A percentile compares a stretch with the other conserved stretches of the same genome.
Evolutionary conservation across 2,113 vertebrate species (phyloP).

Genomic region (Nannospalax galili): DNA sequence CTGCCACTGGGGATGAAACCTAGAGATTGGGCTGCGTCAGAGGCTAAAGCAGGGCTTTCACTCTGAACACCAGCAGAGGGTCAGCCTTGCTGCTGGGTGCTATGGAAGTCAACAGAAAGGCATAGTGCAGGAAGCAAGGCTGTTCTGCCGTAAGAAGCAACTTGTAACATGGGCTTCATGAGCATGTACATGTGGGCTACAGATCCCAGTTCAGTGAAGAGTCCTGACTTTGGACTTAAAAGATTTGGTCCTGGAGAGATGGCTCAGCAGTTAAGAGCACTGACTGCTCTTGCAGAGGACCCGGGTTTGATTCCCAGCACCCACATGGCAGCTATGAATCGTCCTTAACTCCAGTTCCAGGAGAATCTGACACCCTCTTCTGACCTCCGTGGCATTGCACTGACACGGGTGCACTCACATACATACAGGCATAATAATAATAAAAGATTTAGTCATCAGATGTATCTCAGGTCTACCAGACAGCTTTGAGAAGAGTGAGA

Average conservation of each 20-base stretch:
- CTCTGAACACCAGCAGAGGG: neutral
- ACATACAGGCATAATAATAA: no score
- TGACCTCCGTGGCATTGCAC: no score
- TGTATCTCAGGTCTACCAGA: neutral
- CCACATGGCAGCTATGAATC: no score
- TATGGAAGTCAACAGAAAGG: neutral
- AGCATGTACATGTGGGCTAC: neutral
- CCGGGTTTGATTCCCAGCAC: no score
- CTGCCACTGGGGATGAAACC: neutral
- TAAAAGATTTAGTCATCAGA: neutral
- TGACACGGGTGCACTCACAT: no score
- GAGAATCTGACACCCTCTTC: no score
- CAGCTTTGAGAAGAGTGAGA: neutral
- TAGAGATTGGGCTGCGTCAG: neutral
- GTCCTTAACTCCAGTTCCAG: no score
- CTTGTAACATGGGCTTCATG: neutral
- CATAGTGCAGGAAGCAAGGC: neutral
- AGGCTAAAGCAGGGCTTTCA: neutral
- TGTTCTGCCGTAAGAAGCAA: neutral
- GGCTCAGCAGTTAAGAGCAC: no score
- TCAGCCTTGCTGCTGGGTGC: neutral
- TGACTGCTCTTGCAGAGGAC: no score
- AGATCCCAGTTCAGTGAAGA: neutral
- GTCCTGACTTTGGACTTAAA: neutral
- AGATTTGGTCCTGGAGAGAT: no score